Conservation (phyloP, 2,888 invertebrate species). For the Erebia palarica region DNA sequence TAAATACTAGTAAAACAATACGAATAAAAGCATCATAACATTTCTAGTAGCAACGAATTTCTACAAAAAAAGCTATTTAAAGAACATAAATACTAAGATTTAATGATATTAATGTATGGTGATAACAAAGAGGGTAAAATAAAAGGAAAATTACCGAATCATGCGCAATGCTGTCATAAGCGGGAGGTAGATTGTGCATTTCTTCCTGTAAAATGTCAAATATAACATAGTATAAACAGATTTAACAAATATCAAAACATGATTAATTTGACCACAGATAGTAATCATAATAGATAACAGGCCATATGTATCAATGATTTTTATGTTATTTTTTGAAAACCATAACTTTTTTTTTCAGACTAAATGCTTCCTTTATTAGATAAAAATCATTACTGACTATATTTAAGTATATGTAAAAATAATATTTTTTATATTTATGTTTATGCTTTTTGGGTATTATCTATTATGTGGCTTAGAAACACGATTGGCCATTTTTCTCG, state of each 20-base stretch:
- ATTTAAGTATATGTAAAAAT: too few species aligned
- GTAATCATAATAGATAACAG: too few species aligned
- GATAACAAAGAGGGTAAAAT: slow-evolving; percentile 23
- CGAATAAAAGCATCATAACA: not conserved
- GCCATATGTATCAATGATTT: too few species aligned
- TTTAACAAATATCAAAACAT: not conserved
- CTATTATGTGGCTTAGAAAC: too few species aligned
- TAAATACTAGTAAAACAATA: too few species aligned
- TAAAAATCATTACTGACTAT: too few species aligned
- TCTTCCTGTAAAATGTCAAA: slow-evolving; percentile 80
- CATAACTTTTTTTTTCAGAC: too few species aligned
- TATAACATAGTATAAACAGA: not conserved
- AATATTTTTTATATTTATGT: too few species aligned
- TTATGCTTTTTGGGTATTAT: too few species aligned
- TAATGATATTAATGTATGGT: not conserved
- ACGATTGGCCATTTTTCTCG: too few species aligned
- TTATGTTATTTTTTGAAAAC: too few species aligned
- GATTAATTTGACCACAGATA: not conserved
- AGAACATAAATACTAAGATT: not conserved
- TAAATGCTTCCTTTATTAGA: too few species aligned
- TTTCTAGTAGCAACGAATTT: not conserved
- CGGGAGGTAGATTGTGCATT: slow-evolving; percentile 85
- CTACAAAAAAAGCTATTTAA: not conserved
- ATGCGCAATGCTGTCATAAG: slow-evolving; percentile 87
- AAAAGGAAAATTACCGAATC: slow-evolving; percentile 85